Base-by-base conservation (phyloP, 2,888 invertebrate species). In the Amblyjoppa proteus region DNA sequence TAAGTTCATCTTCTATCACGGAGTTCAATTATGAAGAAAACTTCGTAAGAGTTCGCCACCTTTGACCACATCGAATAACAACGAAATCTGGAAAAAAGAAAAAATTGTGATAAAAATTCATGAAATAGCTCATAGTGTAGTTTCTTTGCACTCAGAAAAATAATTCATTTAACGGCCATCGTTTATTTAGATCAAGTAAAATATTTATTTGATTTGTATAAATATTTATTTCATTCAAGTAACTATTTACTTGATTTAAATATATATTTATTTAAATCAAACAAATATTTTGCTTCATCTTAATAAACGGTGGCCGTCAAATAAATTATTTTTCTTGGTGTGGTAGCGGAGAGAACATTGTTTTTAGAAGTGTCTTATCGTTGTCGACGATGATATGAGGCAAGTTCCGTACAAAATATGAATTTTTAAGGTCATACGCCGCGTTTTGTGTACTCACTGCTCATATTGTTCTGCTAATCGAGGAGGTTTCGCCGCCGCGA, bases 1-100 rank as follows among this genome's bases (percentile, higher is more conserved):
- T 97, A 94, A 96, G 97, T 94, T 83, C 31, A 83, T 71, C 31
- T 80, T 56, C 58, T 51, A 64, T 68, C 16, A 45, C 16, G 28
- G 2, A 25, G 1, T 25, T 56, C 13, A 25, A 25, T 56, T 9
- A 25, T 11, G 11, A 11, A 41, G 41, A 41, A 41, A 41, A 11
- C 41, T 41, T 11, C 11, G 11, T 41, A 11, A 41, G 1, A 4
- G 20, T 20, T 53, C 6, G 7, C 20, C 11, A 53, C 53, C 53
- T 9, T 20, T 20, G 1, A 20, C 6, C 53, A 20, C 0, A 7
- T 56, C 53, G 53, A 1, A 25, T 16, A 7, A 4, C 20, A 5
- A 56, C 20, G 9, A 20, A 5, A 20, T 2, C 9, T 9, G 53
- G 9, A 3, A 7, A n/a, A 0, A 56, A 51, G 13, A 16, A 51